phyloP scores from a whole-genome alignment of 2,797 vertebrate species.

The Myotis pilosus region DNA sequence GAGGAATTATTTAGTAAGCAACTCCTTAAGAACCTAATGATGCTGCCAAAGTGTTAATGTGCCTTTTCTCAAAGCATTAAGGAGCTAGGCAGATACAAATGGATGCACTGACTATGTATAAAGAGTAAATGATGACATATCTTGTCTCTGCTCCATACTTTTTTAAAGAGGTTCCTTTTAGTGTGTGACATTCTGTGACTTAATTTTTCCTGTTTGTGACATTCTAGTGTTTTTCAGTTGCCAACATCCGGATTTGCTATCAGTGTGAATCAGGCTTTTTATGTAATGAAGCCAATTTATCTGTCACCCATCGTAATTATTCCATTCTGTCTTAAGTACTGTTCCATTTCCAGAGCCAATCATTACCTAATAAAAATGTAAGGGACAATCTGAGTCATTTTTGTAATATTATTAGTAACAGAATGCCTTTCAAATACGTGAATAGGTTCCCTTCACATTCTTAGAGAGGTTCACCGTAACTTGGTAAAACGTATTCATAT shows the following conservation, averaged over 20 bases:
- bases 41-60: not conserved
- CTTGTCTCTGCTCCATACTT: not conserved
- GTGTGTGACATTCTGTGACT: conserved; percentile 65
- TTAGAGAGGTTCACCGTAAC: conserved; percentile 39
- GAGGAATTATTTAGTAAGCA: conserved; percentile 20
- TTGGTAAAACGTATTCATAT: not conserved
- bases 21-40: not conserved
- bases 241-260: conserved; percentile 73
- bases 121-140: not conserved
- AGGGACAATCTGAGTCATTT: conserved; percentile 69
- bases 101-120: not conserved
- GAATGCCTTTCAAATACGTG: conserved; percentile 19
- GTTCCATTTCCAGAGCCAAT: conserved; percentile 70
- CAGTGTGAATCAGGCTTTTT: conserved; percentile 76
- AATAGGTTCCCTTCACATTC: conserved; percentile 40
- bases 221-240: conserved; percentile 69
- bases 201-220: conserved; percentile 70
- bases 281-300: conserved; percentile 81
- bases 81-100: not conserved
- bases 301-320: conserved; percentile 81
- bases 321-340: conserved; percentile 75
- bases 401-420: conserved; percentile 55
- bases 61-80: conserved; percentile 21
- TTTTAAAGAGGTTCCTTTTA: conserved; percentile 38
- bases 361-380: conserved; percentile 73